Evolutionary conservation across 2,113 vertebrate genomes (phyloP).

Genomic region (Sardina pilchardus): DNA sequence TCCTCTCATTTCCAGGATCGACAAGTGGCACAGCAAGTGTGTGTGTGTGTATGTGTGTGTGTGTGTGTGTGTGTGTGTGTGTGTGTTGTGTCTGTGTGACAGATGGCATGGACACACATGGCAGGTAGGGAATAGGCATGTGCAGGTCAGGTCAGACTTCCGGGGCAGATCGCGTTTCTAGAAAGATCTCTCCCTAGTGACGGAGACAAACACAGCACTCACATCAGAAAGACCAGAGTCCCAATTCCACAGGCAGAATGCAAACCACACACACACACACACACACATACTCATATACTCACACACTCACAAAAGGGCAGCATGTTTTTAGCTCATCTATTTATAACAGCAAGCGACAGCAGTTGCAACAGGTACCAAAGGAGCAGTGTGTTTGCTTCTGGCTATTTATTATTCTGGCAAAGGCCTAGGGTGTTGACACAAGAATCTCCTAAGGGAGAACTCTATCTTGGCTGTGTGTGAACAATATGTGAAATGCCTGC

Average conservation of each 20-base stretch:
- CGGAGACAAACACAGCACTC: neutral
- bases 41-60: neutral
- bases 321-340: neutral
- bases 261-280: neutral
- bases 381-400: neutral
- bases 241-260: neutral
- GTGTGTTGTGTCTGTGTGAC: conserved; percentile 4
- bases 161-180: conserved; percentile 36
- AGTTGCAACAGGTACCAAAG: neutral
- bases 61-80: neutral
- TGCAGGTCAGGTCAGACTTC: conserved; percentile 15
- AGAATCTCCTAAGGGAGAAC: neutral
- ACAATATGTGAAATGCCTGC: neutral
- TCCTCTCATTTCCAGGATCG: neutral
- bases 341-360: neutral
- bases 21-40: neutral
- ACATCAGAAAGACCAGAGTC: neutral
- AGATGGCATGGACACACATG: conserved; percentile 26
- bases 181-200: neutral
- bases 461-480: neutral
- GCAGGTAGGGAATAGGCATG: conserved; percentile 22
- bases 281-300: neutral
- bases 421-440: neutral
- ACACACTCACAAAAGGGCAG: neutral
- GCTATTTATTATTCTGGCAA: neutral